These are phyloP conservation scores for Drosophila incognita DNA, from an alignment of 2,888 invertebrate species.

Conservation along the genomic window DNA sequence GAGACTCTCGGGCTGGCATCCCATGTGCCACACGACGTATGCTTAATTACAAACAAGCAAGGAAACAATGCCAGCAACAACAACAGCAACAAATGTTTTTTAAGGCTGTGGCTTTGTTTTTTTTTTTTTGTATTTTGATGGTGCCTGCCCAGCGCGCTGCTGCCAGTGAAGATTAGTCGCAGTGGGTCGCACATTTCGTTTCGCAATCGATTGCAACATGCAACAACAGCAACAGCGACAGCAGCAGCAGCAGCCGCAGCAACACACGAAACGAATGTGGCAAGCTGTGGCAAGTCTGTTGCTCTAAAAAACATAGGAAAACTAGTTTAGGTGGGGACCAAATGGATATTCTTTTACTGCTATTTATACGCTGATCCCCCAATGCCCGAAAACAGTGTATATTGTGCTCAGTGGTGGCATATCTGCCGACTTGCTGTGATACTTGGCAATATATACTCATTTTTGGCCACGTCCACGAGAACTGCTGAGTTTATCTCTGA, in stretches of 20 bases:
- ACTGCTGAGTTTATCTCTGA: background rate
- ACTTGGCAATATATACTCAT: background rate
- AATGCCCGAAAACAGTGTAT: constrained; percentile 3
- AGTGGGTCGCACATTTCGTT: constrained; percentile 81
- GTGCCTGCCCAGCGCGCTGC: constrained; percentile 57
- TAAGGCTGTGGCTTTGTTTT: constrained; percentile 35
- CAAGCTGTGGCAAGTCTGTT: constrained; percentile 52
- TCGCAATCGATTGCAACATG: constrained; percentile 83
- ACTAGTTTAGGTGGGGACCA: constrained; percentile 84
- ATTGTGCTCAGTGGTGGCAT: background rate
- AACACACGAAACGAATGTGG: constrained; percentile 75
- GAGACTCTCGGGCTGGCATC: constrained; percentile 65
- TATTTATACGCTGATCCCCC: constrained; percentile 48
- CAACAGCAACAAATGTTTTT: constrained; percentile 38
- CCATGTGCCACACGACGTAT: constrained; percentile 81
- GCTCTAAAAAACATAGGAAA: constrained; percentile 79
- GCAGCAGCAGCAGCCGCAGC: constrained; percentile 34
- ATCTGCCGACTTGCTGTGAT: background rate
- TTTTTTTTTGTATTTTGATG: constrained; percentile 22
- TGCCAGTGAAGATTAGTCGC: constrained; percentile 78
- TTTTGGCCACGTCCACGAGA: background rate
- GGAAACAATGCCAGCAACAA: constrained; percentile 68
- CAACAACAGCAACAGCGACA: constrained; percentile 54
- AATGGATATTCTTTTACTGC: constrained; percentile 79
- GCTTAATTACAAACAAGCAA: constrained; percentile 79